Base-by-base conservation (phyloP, 37 sponge, comb jelly and placozoan genomes). In the Bolinopsis microptera region DNA sequence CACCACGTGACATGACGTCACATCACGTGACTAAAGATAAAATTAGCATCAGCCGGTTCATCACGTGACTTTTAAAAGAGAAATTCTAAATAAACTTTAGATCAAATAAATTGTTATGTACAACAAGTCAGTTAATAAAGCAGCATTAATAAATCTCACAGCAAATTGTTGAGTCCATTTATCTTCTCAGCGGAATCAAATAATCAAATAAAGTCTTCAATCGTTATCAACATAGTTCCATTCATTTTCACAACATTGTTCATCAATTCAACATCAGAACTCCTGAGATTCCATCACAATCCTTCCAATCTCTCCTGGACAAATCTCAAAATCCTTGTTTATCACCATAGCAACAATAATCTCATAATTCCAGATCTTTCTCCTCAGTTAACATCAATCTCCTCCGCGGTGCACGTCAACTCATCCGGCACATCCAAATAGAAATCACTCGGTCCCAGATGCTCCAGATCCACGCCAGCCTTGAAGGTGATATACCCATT, bases 381-480 rank as follows among this genome's bases (percentile, higher is more conserved):
- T 34, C 80, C 13, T 77, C 80, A 77, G 37, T 77, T 77, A 36
- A 77, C 80, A 77, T 77, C 80, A 77, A 77, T 77, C 80, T 77
- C 80, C 33, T 77, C 80, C 1, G 80, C 37, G 28, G 80, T 9
- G 0, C 33, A 27, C 3, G 32, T 27, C 34, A 77, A 34, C 36
- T 77, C 80, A 18, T 77, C 80, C 1, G 80, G 80, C 8, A 77
- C 80, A 34, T 77, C 80, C 80, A 77, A 35, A 36, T 32, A 77
- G 80, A 77, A 77, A 18, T 77, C 80, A 2, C 33, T 36, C 34
- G 80, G 80, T 1, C 33, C 32, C 33, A 77, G 80, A 77, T 77
- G 80, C 37, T 77, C 80, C 80, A 77, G 37, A 35, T 77, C 80
- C 34, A 36, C 80, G 1, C 80, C 80, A 16, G 80, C 80, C 32